Evolutionary conservation across 2,888 invertebrate genomes (phyloP).

Genomic region (Diadegma fenestrale): DNA sequence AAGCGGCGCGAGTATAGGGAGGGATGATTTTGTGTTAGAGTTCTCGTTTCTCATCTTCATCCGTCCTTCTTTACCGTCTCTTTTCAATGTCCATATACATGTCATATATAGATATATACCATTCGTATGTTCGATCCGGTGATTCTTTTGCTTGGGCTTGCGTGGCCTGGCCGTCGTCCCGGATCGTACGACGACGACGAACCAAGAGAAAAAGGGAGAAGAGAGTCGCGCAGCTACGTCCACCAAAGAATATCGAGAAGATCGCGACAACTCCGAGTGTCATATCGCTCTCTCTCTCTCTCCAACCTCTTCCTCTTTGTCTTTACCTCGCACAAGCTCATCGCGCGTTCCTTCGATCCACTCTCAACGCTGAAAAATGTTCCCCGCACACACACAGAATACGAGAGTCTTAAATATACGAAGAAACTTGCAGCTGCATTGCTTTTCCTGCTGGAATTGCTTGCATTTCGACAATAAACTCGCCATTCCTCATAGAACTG

Average conservation of each 20-base stretch:
- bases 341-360: slow-evolving; percentile 2
- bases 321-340: slow-evolving; percentile 1
- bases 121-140: slow-evolving; percentile 29
- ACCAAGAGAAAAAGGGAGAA: slow-evolving; percentile 17
- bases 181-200: slow-evolving; percentile 21
- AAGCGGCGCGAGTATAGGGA: neutral
- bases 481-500: neutral
- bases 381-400: neutral
- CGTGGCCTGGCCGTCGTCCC: slow-evolving; percentile 27
- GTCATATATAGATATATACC: neutral
- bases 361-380: neutral
- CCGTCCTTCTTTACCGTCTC: slow-evolving; percentile 25
- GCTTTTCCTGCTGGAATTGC: neutral
- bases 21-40: slow-evolving; percentile 42
- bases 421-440: neutral
- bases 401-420: neutral
- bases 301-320: slow-evolving; percentile 3
- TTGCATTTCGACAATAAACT: neutral
- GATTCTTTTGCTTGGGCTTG: slow-evolving; percentile 30
- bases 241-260: slow-evolving; percentile 20
- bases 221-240: slow-evolving; percentile 26
- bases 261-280: slow-evolving; percentile 22
- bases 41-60: slow-evolving; percentile 54
- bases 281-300: slow-evolving; percentile 1
- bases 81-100: slow-evolving; percentile 8